A percentile compares a stretch with the other conserved stretches of the same genome.
phyloP scores from a whole-genome alignment of 1,140 invertebrate genomes.

The Drosophila ohnishii region DNA sequence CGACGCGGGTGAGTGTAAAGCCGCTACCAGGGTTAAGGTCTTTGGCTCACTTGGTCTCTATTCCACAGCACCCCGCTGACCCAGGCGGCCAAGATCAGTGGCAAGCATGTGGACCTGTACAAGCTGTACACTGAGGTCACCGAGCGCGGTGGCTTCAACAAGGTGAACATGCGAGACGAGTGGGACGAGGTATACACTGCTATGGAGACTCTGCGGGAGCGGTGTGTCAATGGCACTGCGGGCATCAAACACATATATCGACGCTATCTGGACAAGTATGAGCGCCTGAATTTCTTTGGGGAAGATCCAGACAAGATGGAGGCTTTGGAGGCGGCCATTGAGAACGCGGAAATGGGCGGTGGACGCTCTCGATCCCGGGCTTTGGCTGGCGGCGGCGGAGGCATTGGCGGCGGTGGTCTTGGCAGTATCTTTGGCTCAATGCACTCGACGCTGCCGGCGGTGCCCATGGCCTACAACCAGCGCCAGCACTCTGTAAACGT shows the following conservation, averaged over 20 bases:
- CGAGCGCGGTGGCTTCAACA: conserved; percentile 94
- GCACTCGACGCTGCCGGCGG: conserved; percentile 87
- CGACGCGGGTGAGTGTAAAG: conserved; percentile 89
- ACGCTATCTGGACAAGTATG: conserved; percentile 88
- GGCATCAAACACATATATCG: conserved; percentile 95
- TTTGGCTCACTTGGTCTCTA: neutral
- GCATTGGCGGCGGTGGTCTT: conserved; percentile 21
- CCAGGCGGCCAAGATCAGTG: conserved; percentile 91
- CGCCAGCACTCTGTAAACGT: conserved; percentile 91
- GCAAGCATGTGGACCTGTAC: conserved; percentile 95
- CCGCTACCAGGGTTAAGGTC: neutral
- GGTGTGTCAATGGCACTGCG: conserved; percentile 93
- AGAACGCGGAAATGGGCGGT: conserved; percentile 57
- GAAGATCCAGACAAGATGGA: conserved; percentile 90
- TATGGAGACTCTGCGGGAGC: conserved; percentile 88
- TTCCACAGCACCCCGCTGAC: conserved; percentile 89
- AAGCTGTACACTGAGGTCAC: conserved; percentile 95
- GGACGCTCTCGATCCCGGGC: conserved; percentile 83
- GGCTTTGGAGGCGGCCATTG: conserved; percentile 89
- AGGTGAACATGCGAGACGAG: conserved; percentile 91
- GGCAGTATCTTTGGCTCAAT: conserved; percentile 84
- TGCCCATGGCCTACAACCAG: conserved; percentile 92
- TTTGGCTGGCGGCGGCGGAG: conserved; percentile 25
- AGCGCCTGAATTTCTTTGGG: conserved; percentile 85
- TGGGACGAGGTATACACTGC: conserved; percentile 92